A percentile compares a stretch with the other conserved stretches of the same genome.
Evolutionary conservation across 2,797 vertebrate genomes (phyloP).

Genomic region (Remorina albescens): DNA sequence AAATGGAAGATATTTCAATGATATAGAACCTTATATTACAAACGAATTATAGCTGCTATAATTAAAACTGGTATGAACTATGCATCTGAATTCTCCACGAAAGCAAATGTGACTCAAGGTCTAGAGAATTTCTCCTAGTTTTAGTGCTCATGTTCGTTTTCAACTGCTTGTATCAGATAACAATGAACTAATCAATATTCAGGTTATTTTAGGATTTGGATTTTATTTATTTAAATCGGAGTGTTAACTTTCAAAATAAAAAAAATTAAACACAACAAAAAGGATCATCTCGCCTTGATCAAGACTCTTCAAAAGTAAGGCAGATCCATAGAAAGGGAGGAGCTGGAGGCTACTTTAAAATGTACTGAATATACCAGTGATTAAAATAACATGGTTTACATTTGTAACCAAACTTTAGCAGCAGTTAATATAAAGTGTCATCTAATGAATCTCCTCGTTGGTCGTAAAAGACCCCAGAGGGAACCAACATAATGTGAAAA

Average conservation of each 20-base stretch:
- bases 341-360: constrained; percentile 15
- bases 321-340: neutral
- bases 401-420: constrained; percentile 21
- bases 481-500: constrained; percentile 41
- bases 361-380: constrained; percentile 7
- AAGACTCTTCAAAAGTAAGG: neutral
- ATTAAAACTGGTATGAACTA: neutral
- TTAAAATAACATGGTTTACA: constrained; percentile 13
- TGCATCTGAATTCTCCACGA: neutral
- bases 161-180: neutral
- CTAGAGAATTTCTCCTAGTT: too few relatives aligned
- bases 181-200: neutral
- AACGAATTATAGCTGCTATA: neutral
- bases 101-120: neutral
- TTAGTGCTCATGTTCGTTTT: neutral
- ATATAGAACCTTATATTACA: constrained; percentile 6
- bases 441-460: constrained; percentile 22
- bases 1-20: constrained; percentile 2
- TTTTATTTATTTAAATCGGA: neutral
- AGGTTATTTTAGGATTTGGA: neutral
- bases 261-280: neutral
- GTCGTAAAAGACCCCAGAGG: constrained; percentile 24
- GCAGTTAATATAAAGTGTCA: constrained; percentile 30
- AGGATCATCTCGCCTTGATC: neutral
- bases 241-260: neutral